Percentiles rank a stretch among this genome's conserved stretches.
These are phyloP conservation scores for Dipodomys ordii DNA, from an alignment of 2,113 vertebrate genomes.

Conservation along the genomic window DNA sequence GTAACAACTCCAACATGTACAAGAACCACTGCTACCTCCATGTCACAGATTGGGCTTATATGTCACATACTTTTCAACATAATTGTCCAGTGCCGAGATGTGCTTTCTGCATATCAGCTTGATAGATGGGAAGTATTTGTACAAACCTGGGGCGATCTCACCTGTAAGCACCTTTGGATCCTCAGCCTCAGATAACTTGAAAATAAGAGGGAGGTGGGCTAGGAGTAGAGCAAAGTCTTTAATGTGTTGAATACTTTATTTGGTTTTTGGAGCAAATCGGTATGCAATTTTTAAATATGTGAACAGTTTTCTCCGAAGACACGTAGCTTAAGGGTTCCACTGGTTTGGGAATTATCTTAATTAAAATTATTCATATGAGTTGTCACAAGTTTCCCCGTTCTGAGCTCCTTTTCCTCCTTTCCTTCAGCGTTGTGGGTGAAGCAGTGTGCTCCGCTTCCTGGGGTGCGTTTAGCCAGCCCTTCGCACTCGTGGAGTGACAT, in stretches of 20 bases:
- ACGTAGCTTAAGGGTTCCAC: slow-evolving; percentile 51
- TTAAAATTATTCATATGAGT: slow-evolving; percentile 70
- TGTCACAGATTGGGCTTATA: fast-evolving
- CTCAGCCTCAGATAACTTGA: too few relatives aligned
- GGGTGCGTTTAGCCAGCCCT: not conserved
- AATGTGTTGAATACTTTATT: slow-evolving; percentile 66
- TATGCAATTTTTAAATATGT: slow-evolving; percentile 53
- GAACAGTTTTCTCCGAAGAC: slow-evolving; percentile 54
- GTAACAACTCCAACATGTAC: not conserved
- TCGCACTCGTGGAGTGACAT: not conserved
- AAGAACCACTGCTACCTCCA: not conserved
- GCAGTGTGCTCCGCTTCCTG: not conserved
- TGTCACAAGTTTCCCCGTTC: not conserved
- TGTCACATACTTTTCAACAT: not conserved
- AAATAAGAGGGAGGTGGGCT: not conserved
- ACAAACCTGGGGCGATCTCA: not conserved
- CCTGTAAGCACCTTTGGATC: not conserved
- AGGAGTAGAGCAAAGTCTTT: not conserved
- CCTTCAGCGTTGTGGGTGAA: not conserved
- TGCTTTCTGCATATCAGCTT: too few relatives aligned
- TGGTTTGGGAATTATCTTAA: slow-evolving; percentile 66
- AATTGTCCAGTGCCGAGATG: not conserved
- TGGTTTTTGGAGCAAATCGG: slow-evolving; percentile 65
- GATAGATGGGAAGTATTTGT: not conserved
- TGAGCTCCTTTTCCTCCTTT: not conserved